phyloP scores from a whole-genome alignment of 2,797 vertebrate species.

The Sebastiscus albofasciatus region DNA sequence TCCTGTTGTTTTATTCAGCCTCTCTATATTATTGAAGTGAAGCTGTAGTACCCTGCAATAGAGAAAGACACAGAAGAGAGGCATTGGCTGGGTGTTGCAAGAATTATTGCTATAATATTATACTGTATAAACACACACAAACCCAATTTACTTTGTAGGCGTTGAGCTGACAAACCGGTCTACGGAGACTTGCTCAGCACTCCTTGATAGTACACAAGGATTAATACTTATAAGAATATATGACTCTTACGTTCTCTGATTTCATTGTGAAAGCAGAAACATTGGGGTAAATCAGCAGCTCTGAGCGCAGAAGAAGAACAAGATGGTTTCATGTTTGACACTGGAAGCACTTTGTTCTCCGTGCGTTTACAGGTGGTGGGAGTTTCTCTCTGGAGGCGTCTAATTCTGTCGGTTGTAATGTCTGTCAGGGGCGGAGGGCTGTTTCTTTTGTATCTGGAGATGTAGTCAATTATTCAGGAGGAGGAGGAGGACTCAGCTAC shows the following conservation, averaged over 20 bases:
- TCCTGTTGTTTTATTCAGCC: neutral
- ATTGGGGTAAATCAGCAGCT: neutral
- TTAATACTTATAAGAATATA: neutral
- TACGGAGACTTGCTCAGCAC: neutral
- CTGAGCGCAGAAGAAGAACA: slow-evolving; percentile 17
- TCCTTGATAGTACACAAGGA: neutral
- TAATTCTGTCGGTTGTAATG: slow-evolving; percentile 34
- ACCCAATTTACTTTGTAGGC: neutral
- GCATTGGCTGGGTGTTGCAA: neutral
- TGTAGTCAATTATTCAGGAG: slow-evolving; percentile 49
- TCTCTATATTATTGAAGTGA: neutral
- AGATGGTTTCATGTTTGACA: slow-evolving; percentile 46
- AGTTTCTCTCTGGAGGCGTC: slow-evolving; percentile 42
- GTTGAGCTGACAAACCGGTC: neutral
- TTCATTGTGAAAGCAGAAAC: slow-evolving; percentile 2
- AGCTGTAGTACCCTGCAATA: neutral
- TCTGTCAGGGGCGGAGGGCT: slow-evolving; percentile 32
- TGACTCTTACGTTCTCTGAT: neutral
- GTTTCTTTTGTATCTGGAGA: slow-evolving; percentile 44
- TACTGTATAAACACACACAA: neutral
- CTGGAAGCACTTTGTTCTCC: slow-evolving; percentile 46
- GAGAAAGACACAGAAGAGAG: neutral
- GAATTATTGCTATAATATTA: neutral
- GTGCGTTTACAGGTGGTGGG: slow-evolving; percentile 2
- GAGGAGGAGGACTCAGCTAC: slow-evolving; percentile 30